Percentiles rank a stretch among this genome's conserved stretches.
These are phyloP conservation scores for Cephalopholis sonnerati DNA, from an alignment of 2,113 vertebrate genomes.

Conservation along the genomic window DNA sequence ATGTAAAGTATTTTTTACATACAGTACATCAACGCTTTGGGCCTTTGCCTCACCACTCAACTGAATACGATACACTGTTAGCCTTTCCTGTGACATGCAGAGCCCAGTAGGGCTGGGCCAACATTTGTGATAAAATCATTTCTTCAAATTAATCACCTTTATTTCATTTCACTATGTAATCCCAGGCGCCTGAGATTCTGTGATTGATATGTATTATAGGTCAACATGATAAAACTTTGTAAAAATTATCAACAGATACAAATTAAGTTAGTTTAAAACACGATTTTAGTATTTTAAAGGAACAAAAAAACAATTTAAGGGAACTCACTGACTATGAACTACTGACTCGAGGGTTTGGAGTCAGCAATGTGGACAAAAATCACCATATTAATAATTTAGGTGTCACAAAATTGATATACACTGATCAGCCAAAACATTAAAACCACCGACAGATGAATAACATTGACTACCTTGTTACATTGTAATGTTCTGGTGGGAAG, in stretches of 20 bases:
- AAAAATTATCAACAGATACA: neutral
- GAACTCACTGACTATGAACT: neutral
- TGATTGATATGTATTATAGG: neutral
- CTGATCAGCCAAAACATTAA: too few relatives aligned
- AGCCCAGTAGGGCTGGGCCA: conserved; percentile 1
- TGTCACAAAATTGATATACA: neutral
- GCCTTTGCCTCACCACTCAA: conserved; percentile 58
- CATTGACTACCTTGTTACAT: too few relatives aligned
- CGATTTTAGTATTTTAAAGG: neutral
- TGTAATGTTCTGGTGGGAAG: too few relatives aligned
- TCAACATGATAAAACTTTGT: neutral
- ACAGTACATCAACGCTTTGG: conserved; percentile 53
- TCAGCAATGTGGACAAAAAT: neutral
- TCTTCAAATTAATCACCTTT: conserved; percentile 21
- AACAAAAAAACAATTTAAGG: neutral
- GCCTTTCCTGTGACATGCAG: conserved; percentile 53
- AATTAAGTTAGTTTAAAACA: too few relatives aligned
- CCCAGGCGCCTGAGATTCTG: neutral
- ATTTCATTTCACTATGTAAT: too few relatives aligned
- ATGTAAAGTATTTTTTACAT: conserved; percentile 73
- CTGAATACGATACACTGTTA: conserved; percentile 42
- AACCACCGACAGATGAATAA: too few relatives aligned
- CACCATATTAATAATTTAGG: neutral
- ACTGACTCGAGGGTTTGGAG: neutral
- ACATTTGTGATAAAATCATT: conserved; percentile 17